Percentiles rank a stretch among this genome's conserved stretches.
phyloP scores from a whole-genome alignment of 1,140 invertebrate genomes.

The Melipona quadrifasciata region DNA sequence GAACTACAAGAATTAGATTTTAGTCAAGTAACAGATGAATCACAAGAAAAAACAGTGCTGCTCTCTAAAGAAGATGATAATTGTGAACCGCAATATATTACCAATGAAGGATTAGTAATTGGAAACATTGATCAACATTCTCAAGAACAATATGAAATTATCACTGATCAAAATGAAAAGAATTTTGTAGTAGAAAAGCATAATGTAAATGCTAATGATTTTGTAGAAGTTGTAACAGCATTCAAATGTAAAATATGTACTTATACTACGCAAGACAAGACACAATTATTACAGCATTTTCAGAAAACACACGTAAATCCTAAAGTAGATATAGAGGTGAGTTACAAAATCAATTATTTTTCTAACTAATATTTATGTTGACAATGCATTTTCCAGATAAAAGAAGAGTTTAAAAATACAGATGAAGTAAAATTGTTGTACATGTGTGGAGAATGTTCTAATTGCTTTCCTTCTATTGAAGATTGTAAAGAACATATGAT shows the following conservation, averaged over 20 bases:
- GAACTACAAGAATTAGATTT: constrained; percentile 71
- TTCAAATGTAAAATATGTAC: constrained; percentile 79
- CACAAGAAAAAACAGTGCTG: constrained; percentile 57
- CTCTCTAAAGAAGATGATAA: constrained; percentile 54
- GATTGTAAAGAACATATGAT: constrained; percentile 82
- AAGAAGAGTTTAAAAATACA: constrained; percentile 61
- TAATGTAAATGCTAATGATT: constrained; percentile 72
- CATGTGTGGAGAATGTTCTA: constrained; percentile 81
- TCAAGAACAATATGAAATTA: constrained; percentile 53
- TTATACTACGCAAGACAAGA: constrained; percentile 74
- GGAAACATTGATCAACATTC: constrained; percentile 46
- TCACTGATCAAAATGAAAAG: constrained; percentile 44
- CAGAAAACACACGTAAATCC: constrained; percentile 72
- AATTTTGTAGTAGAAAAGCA: constrained; percentile 62
- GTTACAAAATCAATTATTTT: constrained; percentile 1
- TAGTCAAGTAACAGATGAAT: constrained; percentile 57
- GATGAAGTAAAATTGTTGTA: constrained; percentile 75
- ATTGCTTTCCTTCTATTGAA: constrained; percentile 80
- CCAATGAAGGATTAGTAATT: constrained; percentile 47
- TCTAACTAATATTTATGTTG: background rate
- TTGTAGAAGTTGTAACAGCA: constrained; percentile 76
- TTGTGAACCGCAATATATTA: constrained; percentile 50
- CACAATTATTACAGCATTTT: constrained; percentile 73
- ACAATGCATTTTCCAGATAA: constrained; percentile 46
- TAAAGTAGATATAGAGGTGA: constrained; percentile 56